Percentiles rank a stretch among this genome's conserved stretches.
Evolutionary conservation across 2,888 invertebrate genomes (phyloP).

Genomic region (Eudasyphora cyanicolor): DNA sequence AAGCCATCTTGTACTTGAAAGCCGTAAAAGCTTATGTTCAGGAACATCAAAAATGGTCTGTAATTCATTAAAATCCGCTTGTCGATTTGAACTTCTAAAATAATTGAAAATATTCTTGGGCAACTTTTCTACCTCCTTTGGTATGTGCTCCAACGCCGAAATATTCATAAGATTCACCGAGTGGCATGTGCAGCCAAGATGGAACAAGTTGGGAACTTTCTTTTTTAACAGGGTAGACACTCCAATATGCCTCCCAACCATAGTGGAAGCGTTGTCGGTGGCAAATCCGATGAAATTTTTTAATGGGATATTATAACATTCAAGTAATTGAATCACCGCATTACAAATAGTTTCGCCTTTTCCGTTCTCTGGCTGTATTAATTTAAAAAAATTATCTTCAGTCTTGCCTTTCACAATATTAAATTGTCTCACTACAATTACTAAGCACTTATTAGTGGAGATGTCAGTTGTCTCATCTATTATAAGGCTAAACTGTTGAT

Average conservation of each 20-base stretch:
- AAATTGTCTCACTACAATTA: neutral
- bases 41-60: no score
- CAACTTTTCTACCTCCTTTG: no score
- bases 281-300: neutral
- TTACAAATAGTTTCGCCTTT: neutral
- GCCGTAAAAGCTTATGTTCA: no score
- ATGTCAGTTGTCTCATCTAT: neutral
- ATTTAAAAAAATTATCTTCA: neutral
- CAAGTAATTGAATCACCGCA: neutral
- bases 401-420: no score
- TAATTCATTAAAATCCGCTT: no score
- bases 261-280: neutral
- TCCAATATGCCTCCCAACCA: neutral
- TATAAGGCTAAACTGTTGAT: no score
- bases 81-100: no score
- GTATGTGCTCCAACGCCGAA: no score
- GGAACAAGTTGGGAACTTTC: neutral
- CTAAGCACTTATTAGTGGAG: slow-evolving; percentile 2
- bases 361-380: neutral
- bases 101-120: no score
- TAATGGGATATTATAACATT: neutral
- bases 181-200: neutral
- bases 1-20: no score
- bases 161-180: neutral
- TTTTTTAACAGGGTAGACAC: neutral